Percentiles rank a stretch among this genome's conserved stretches.
These are phyloP conservation scores for Thymallus thymallus DNA, from an alignment of 2,113 vertebrate genomes.

Conservation along the genomic window DNA sequence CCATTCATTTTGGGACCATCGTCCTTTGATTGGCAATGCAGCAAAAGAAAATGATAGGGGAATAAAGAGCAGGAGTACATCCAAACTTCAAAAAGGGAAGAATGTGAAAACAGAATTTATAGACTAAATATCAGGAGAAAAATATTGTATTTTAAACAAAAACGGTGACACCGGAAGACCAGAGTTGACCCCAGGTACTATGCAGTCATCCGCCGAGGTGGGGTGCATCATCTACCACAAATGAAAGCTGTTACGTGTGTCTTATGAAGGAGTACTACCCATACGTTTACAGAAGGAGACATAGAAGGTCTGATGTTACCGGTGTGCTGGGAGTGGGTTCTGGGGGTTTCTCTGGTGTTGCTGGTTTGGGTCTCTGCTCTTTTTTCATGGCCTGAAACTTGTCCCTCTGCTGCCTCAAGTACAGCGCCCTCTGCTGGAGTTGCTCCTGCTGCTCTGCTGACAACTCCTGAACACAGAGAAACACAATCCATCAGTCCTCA, in stretches of 20 bases:
- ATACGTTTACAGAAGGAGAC: no score
- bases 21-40: constrained; percentile 2
- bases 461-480: constrained; percentile 72
- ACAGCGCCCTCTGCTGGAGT: constrained; percentile 87
- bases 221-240: no score
- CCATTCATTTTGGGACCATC: not conserved
- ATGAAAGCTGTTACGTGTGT: not conserved
- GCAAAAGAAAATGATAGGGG: not conserved
- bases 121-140: not conserved
- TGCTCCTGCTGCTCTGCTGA: constrained; percentile 81
- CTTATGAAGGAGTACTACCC: not conserved
- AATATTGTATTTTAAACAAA: not conserved
- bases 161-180: not conserved
- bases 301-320: constrained; percentile 46
- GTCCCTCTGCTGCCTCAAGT: constrained; percentile 91
- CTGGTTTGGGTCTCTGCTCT: constrained; percentile 68
- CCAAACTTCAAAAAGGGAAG: not conserved
- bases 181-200: not conserved
- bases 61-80: not conserved
- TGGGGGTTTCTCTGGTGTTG: constrained; percentile 54
- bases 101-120: not conserved
- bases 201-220: no score
- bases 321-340: constrained; percentile 58
- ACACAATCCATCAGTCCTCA: not conserved
- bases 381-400: constrained; percentile 85